Evolutionary conservation across 2,113 vertebrate species (phyloP).

Genomic region (Hyperoodon ampullatus): DNA sequence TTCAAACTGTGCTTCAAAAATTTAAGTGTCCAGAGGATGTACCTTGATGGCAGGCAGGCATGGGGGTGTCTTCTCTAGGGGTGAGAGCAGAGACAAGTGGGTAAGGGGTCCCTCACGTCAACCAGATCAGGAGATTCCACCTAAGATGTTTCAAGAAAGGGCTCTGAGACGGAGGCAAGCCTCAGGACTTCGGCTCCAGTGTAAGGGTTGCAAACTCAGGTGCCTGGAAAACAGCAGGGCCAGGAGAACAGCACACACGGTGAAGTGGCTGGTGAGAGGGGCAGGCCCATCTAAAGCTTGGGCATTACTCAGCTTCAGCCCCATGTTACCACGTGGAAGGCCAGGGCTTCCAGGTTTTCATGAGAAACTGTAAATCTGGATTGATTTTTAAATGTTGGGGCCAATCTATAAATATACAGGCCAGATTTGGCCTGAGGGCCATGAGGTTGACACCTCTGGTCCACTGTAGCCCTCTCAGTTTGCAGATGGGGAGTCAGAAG

Average conservation of each 20-base stretch:
- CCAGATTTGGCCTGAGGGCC: neutral
- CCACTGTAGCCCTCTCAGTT: neutral
- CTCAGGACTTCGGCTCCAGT: rapidly evolving
- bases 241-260: rapidly evolving
- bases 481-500: neutral
- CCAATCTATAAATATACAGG: neutral
- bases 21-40: neutral
- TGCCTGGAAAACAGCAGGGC: neutral
- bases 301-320: neutral
- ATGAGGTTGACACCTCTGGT: neutral
- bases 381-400: neutral
- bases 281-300: neutral
- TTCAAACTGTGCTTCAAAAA: neutral
- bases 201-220: neutral
- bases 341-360: neutral
- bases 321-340: rapidly evolving
- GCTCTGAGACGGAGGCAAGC: neutral
- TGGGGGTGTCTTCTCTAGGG: neutral
- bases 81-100: neutral
- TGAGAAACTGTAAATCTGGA: neutral
- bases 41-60: neutral
- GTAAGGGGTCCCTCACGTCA: neutral
- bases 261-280: neutral
- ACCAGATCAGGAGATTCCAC: neutral
- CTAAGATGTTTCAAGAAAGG: neutral